Percentiles rank a stretch among this genome's conserved stretches.
These are phyloP conservation scores for Cotesia vestalis DNA, from an alignment of 1,140 invertebrate species.

Conservation along the genomic window DNA sequence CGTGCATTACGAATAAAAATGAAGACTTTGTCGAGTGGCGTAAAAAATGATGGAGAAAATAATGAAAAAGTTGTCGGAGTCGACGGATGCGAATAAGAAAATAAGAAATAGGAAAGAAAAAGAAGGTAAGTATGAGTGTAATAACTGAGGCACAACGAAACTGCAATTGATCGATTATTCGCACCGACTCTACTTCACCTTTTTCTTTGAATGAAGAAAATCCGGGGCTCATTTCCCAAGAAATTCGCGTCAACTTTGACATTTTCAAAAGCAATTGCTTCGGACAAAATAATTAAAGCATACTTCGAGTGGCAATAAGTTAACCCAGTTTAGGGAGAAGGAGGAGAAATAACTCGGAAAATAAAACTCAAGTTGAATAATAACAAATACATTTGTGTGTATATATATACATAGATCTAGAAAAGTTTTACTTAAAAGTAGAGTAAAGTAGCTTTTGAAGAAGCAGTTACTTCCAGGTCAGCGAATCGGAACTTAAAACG, in stretches of 20 bases:
- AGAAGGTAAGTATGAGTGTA: neutral
- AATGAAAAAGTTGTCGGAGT: neutral
- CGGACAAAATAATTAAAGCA: no score
- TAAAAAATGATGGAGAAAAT: neutral
- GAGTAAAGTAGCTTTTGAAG: conserved; percentile 20
- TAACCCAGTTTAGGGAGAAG: no score
- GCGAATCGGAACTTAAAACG: conserved; percentile 26
- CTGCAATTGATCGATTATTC: neutral
- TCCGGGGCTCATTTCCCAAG: no score
- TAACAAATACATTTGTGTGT: no score
- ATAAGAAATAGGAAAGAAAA: neutral
- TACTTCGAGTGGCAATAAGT: no score
- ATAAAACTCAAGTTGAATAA: neutral
- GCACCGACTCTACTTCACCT: neutral
- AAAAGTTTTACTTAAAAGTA: conserved; percentile 9
- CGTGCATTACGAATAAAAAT: neutral
- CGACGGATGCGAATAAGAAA: neutral
- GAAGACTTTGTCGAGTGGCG: neutral
- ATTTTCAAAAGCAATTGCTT: no score
- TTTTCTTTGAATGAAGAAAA: no score
- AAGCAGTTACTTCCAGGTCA: conserved; percentile 16
- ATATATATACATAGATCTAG: neutral
- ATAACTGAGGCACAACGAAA: no score
- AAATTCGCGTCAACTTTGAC: no score
- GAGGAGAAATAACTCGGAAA: neutral